Evolutionary conservation across 2,113 vertebrate genomes (phyloP).

Genomic region (Heptranchias perlo): DNA sequence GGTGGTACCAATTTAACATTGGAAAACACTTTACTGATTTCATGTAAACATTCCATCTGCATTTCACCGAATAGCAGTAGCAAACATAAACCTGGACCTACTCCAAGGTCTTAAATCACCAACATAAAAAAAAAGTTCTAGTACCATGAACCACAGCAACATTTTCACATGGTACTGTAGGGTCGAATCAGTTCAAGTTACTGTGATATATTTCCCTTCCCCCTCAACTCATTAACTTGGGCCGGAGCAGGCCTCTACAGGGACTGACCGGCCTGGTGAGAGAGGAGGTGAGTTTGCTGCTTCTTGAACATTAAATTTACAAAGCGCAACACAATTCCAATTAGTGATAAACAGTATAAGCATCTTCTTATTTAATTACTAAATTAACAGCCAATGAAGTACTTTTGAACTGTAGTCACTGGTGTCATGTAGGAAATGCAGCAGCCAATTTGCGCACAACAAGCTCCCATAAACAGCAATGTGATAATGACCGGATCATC

Average conservation of each 20-base stretch:
- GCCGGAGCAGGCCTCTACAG: not conserved
- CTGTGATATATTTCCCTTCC: too few relatives aligned
- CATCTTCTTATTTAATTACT: not conserved
- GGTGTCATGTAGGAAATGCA: too few relatives aligned
- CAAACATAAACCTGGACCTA: not conserved
- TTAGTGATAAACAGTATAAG: not conserved
- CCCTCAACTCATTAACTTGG: not conserved
- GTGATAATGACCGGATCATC: too few relatives aligned
- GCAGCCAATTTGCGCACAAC: too few relatives aligned
- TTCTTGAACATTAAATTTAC: not conserved
- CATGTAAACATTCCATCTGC: not conserved
- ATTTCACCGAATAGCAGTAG: not conserved
- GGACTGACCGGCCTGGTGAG: not conserved
- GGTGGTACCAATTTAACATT: too few relatives aligned
- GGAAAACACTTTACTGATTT: not conserved
- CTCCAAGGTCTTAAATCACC: not conserved
- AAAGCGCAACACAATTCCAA: not conserved
- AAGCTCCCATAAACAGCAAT: too few relatives aligned
- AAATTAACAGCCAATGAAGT: too few relatives aligned
- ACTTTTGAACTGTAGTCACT: too few relatives aligned
- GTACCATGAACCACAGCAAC: not conserved
- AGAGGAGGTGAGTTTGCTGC: not conserved
- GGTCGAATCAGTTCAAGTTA: not conserved
- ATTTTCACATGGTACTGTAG: not conserved
- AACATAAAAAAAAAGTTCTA: not conserved